Conservation (phyloP, 1,140 invertebrate genomes). For the Ceratina australensis region DNA sequence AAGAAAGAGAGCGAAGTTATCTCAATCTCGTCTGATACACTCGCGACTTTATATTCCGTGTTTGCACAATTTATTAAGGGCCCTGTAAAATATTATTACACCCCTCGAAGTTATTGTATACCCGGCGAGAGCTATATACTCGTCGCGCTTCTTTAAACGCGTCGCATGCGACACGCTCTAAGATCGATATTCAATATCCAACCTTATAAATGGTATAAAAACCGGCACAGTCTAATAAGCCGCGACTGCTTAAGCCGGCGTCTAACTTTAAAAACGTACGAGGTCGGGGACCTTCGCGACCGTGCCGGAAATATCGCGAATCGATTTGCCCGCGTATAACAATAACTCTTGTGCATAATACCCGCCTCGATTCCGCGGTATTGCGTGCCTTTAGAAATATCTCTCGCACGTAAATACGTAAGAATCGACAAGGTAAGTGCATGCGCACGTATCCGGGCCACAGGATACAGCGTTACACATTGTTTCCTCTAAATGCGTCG, state of each 20-base stretch:
- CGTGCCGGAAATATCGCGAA: not conserved
- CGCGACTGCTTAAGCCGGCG: constrained; percentile 3
- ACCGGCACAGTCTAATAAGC: constrained; percentile 24
- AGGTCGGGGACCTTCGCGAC: not conserved
- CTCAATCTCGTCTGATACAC: not conserved
- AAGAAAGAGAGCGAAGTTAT: not conserved
- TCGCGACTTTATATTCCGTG: not conserved
- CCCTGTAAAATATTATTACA: not conserved
- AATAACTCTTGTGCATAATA: not conserved
- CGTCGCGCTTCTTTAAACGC: not conserved
- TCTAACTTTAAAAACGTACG: constrained; percentile 16
- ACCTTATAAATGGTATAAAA: constrained; percentile 28
- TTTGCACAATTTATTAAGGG: not conserved
- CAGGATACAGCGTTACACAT: not conserved
- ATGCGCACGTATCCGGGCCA: not conserved
- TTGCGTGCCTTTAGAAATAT: not conserved
- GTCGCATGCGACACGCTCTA: not conserved
- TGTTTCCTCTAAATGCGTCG: not conserved
- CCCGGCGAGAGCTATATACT: constrained; percentile 12
- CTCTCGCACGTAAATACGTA: not conserved
- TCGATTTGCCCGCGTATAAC: constrained; percentile 7
- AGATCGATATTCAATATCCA: constrained; percentile 46
- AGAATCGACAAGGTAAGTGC: too few relatives aligned
- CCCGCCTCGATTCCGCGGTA: not conserved
- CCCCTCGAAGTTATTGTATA: not conserved